Percentiles rank a stretch among this genome's conserved stretches.
Conservation (phyloP, 2,888 invertebrate genomes). For the Hypselothyrea guttata region DNA sequence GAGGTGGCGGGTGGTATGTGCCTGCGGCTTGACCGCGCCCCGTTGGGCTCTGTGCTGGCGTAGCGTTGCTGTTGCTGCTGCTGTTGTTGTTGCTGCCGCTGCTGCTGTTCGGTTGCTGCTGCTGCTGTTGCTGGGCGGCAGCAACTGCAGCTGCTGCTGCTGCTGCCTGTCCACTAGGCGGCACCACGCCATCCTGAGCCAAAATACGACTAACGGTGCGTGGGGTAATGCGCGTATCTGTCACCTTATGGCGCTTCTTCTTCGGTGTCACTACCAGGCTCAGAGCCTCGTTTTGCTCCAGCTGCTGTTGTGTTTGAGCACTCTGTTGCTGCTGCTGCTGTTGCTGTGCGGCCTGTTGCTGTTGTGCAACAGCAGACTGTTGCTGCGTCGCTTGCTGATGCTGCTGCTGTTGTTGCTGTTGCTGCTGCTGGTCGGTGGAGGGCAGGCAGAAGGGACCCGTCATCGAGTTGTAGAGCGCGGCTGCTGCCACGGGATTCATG, state of each 20-base stretch:
- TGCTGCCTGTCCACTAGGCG: constrained; percentile 80
- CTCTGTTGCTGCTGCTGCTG: constrained; percentile 85
- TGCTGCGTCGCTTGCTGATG: constrained; percentile 85
- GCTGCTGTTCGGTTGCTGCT: constrained; percentile 56
- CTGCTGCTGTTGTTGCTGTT: constrained; percentile 89
- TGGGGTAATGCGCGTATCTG: constrained; percentile 95
- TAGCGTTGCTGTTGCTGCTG: constrained; percentile 75
- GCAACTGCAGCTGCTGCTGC: constrained; percentile 47
- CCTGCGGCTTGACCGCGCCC: constrained; percentile 85
- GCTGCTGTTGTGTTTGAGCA: constrained; percentile 85
- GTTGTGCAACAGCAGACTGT: constrained; percentile 86
- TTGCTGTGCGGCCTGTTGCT: constrained; percentile 84
- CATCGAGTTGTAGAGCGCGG: constrained; percentile 87
- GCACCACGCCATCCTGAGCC: constrained; percentile 90
- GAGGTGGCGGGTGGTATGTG: constrained; percentile 82
- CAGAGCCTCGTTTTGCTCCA: constrained; percentile 96
- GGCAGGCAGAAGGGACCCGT: constrained; percentile 86
- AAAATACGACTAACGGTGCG: constrained; percentile 93
- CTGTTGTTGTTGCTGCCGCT: constrained; percentile 64
- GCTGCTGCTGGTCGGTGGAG: constrained; percentile 85
- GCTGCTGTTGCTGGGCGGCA: constrained; percentile 51
- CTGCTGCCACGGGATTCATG: constrained; percentile 84
- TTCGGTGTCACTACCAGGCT: constrained; percentile 97
- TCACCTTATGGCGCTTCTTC: constrained; percentile 98
- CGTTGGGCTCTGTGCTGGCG: constrained; percentile 85